phyloP scores from a whole-genome alignment of 2,888 invertebrate species.

The Eupithecia dodoneata region DNA sequence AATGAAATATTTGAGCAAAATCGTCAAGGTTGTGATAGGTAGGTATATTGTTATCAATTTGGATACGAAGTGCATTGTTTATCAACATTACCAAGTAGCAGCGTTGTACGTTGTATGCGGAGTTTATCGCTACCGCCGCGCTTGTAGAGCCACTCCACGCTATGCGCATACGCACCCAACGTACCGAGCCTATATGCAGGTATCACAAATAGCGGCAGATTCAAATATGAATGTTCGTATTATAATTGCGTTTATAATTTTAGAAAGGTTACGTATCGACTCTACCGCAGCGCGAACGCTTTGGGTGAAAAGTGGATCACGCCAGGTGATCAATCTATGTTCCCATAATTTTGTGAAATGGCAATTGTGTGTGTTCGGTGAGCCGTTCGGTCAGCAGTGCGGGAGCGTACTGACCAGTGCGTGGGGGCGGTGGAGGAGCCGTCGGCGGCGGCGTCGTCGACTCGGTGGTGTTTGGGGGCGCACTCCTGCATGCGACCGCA shows the following conservation, averaged over 20 bases:
- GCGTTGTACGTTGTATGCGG: neutral
- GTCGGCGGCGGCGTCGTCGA: slow-evolving; percentile 57
- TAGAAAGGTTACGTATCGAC: slow-evolving; percentile 42
- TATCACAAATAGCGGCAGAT: slow-evolving; percentile 31
- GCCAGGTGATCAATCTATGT: slow-evolving; percentile 25
- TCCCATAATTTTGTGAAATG: slow-evolving; percentile 24
- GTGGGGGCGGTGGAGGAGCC: slow-evolving; percentile 62
- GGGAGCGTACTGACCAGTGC: slow-evolving; percentile 70
- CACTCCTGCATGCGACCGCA: slow-evolving; percentile 77
- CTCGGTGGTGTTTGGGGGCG: slow-evolving; percentile 73
- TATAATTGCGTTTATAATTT: slow-evolving; percentile 45
- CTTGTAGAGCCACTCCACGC: slow-evolving; percentile 1
- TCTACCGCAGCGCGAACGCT: slow-evolving; percentile 16
- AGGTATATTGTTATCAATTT: slow-evolving; percentile 4
- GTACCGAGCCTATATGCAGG: slow-evolving; percentile 21
- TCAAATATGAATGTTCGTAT: slow-evolving; percentile 36
- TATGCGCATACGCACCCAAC: neutral
- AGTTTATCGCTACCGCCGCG: slow-evolving; percentile 10
- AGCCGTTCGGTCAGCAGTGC: neutral
- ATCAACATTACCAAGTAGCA: slow-evolving; percentile 26
- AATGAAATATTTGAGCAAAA: neutral
- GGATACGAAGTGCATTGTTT: slow-evolving; percentile 32
- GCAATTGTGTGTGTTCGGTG: slow-evolving; percentile 15
- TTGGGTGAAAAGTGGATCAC: slow-evolving; percentile 31
- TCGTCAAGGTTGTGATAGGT: neutral